Evolutionary conservation across 2,797 vertebrate species (phyloP), one percentile per base, ranked within the genome.

Genomic region (Pipistrellus pygmaeus): DNA sequence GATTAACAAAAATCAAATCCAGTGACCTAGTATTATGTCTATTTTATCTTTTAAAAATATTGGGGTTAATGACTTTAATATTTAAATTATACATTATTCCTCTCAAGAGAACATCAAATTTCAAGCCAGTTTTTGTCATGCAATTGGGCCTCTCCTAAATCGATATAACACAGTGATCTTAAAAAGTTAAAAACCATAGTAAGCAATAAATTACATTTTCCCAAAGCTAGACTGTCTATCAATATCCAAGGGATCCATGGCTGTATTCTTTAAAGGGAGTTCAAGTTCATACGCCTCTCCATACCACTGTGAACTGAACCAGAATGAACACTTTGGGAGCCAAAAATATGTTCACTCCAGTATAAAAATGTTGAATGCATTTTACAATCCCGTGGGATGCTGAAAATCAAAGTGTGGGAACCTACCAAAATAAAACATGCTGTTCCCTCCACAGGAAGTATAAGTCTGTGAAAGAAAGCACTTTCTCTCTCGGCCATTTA

Each of bases 21-120:
- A 80, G 76, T 62, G 51, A 95, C 81, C 81, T 94, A 92, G 88
- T 91, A 95, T 73, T 88, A 76, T 93, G 66, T 96, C 95, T 97
- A 23, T 97, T 97, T 97, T 96, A 96, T 96, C 83, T 95, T 96
- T 97, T 97, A 66, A 96, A 93, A 97, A 96, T 96, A 97, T 95
- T 82, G 89, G 85, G 62, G 96, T 95, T 90, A 96, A 88, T 96
- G 96, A 85, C 95, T 93, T 93, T 97, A 95, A 81, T 80, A 92
- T 97, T 95, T 97, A 97, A 97, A 96, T 97, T 96, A 48, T 35
- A 96, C 38, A 86, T 95, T 96, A 69, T 97, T 96, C 44, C 87
- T 96, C 87, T 96, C 96, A 32, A 57, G 92, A 96, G 94, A 95
- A 78, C 81, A 94, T 96, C 96, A 95, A 93, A 85, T 95, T 93